phyloP scores from a whole-genome alignment of 2,888 invertebrate species.

The Orchesella flavescens region DNA sequence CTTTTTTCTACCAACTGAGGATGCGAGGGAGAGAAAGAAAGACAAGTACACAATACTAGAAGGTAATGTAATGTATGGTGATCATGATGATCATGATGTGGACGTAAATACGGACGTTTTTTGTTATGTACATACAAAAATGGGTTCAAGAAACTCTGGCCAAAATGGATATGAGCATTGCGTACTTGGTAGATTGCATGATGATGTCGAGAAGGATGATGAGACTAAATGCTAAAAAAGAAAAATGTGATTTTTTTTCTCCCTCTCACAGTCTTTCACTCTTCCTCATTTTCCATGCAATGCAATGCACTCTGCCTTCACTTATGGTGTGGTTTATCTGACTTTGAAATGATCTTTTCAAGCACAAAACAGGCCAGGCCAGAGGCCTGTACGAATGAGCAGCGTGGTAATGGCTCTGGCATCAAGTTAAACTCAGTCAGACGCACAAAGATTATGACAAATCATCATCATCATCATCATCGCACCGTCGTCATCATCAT shows the following conservation, averaged over 20 bases:
- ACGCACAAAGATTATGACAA: conserved; percentile 52
- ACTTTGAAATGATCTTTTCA: conserved; percentile 60
- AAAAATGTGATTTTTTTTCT: conserved; percentile 54
- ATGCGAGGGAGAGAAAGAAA: not conserved
- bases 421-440: not conserved
- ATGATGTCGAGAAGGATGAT: conserved; percentile 36
- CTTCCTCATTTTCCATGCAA: conserved; percentile 33
- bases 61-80: not conserved
- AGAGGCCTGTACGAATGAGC: conserved; percentile 9
- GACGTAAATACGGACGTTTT: not conserved
- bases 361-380: conserved; percentile 13
- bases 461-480: conserved; percentile 44
- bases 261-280: conserved; percentile 48
- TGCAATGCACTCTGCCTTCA: conserved; percentile 10
- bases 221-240: conserved; percentile 31
- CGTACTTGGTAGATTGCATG: conserved; percentile 32
- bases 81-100: not conserved
- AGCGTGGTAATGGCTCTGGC: not conserved
- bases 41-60: not conserved
- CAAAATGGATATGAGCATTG: conserved; percentile 1
- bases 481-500: conserved; percentile 18
- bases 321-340: conserved; percentile 43
- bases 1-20: not conserved
- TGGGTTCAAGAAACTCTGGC: conserved; percentile 60
- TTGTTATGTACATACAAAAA: conserved; percentile 46